Conservation (phyloP, 2,113 vertebrate genomes). For the Thunnus thynnus region DNA sequence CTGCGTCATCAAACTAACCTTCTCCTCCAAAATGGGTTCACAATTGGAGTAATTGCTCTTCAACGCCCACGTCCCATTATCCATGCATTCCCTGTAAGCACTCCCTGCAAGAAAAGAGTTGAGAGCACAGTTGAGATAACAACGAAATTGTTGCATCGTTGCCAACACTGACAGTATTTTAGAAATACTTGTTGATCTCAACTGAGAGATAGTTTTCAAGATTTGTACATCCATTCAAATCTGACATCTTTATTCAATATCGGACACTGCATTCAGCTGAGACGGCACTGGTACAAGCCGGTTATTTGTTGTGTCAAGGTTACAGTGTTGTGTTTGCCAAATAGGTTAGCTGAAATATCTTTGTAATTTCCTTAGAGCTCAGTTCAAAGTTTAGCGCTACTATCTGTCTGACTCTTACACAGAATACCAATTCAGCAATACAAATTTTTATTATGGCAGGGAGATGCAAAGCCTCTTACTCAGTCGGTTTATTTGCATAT, state of each 20-base stretch:
- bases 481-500: conserved; percentile 74
- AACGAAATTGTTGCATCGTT: not conserved
- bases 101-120: conserved; percentile 85
- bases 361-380: conserved; percentile 32
- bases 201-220: not conserved
- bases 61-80: conserved; percentile 95
- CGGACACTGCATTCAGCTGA: not conserved
- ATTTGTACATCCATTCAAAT: not conserved
- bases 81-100: conserved; percentile 94
- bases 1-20: conserved; percentile 84
- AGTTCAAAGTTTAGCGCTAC: conserved; percentile 53
- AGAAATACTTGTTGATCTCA: not conserved
- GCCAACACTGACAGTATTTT: not conserved
- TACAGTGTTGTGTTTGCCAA: conserved; percentile 17
- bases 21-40: conserved; percentile 94
- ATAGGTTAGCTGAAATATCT: conserved; percentile 17
- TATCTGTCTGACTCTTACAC: conserved; percentile 12
- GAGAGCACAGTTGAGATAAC: not conserved
- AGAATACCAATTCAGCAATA: conserved; percentile 52
- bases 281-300: not conserved
- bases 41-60: conserved; percentile 97
- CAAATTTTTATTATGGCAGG: conserved; percentile 45
- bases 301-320: conserved; percentile 23
- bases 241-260: not conserved
- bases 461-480: conserved; percentile 73